A percentile compares a stretch with the other conserved stretches of the same genome.
Conservation (phyloP, 1,140 invertebrate genomes). For the Temnothorax longispinosus region DNA sequence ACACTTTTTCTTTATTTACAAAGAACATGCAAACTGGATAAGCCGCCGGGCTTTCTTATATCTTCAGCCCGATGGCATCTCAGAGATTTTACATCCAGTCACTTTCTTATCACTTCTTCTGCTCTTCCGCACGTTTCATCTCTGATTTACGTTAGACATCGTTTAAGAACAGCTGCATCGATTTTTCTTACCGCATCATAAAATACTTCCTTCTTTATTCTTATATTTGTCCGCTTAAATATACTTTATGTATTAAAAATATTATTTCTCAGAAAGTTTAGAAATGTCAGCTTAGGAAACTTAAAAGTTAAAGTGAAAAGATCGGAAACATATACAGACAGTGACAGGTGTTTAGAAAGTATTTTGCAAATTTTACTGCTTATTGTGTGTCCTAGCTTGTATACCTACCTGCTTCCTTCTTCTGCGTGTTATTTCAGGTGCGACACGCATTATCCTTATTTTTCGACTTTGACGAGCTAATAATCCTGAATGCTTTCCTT, state of each 20-base stretch:
- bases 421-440: neutral
- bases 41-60: conserved; percentile 35
- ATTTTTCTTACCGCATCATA: neutral
- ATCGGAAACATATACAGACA: neutral
- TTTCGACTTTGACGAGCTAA: neutral
- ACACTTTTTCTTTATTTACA: conserved; percentile 44
- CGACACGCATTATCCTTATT: neutral
- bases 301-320: neutral
- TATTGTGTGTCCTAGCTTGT: neutral
- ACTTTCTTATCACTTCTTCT: conserved; percentile 27
- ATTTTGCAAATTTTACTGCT: conserved; percentile 12
- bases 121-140: conserved; percentile 14
- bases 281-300: neutral
- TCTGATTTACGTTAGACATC: conserved; percentile 43
- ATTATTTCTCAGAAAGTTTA: neutral
- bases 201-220: neutral
- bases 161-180: conserved; percentile 5
- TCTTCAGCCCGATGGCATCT: conserved; percentile 42
- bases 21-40: conserved; percentile 47
- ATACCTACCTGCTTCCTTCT: neutral
- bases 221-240: neutral
- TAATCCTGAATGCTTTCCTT: neutral
- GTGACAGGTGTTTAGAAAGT: neutral
- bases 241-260: neutral
- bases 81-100: conserved; percentile 35